These are phyloP conservation scores for Indicator maculatus DNA, from an alignment of 2,113 vertebrate species.

Conservation along the genomic window DNA sequence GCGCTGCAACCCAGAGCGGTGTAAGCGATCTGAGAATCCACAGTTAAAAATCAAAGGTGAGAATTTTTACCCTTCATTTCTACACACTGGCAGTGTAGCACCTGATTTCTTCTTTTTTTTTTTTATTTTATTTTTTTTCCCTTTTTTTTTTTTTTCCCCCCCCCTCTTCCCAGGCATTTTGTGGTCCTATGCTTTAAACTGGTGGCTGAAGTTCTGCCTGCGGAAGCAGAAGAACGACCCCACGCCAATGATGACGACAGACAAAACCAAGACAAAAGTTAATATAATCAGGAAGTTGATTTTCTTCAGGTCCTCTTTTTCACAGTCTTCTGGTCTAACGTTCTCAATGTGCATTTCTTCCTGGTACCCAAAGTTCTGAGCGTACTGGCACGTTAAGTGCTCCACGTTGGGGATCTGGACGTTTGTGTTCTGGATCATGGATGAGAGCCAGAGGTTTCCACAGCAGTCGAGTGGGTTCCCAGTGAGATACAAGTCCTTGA, in stretches of 20 bases:
- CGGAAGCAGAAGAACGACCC: conserved; percentile 72
- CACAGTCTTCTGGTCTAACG: conserved; percentile 83
- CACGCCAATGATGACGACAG: conserved; percentile 50
- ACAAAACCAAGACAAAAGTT: conserved; percentile 58
- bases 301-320: conserved; percentile 71
- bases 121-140: too few relatives aligned
- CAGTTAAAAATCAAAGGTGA: conserved; percentile 32
- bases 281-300: conserved; percentile 76
- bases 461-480: conserved; percentile 94
- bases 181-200: conserved; percentile 76
- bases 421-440: conserved; percentile 81
- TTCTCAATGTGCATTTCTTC: conserved; percentile 77
- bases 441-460: conserved; percentile 81
- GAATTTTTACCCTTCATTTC: conserved; percentile 45
- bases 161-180: background rate
- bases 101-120: background rate
- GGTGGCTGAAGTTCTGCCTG: conserved; percentile 72
- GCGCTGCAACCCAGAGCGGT: background rate
- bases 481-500: conserved; percentile 86
- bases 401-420: conserved; percentile 82
- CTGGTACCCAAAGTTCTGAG: conserved; percentile 72
- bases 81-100: conserved; percentile 17
- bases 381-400: conserved; percentile 78
- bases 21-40: background rate
- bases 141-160: too few relatives aligned